Evolutionary conservation across 2,888 invertebrate species (phyloP), one percentile per base, ranked within the genome.

Genomic region (Patella pellucida): DNA sequence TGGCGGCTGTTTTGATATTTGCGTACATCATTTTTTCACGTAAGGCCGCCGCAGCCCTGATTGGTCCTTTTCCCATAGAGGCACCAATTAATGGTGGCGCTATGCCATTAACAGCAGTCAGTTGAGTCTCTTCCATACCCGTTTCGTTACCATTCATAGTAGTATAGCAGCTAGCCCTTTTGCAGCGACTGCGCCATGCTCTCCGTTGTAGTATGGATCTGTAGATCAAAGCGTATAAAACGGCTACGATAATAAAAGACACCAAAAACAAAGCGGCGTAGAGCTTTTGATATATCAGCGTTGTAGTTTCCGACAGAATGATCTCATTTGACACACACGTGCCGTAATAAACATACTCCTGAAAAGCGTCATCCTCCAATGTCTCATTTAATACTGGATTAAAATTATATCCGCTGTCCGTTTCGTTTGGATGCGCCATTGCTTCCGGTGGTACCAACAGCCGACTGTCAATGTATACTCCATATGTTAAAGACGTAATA

Each of bases 1-100:
- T 90, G 41, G 85, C 87, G 12, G 90, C 90, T 19, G 90, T 90
- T 72, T 88, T 86, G 68, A 90, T 82, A 79, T 90, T 90, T 15
- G 87, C 87, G 52, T 85, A 84, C 15, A 86, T 79, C 23, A 84
- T 83, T 50, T 84, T 80, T 72, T 86, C 86, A 51, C 85, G 72
- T 71, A 86, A 84, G 56, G 85, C 84, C 67, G 80, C 75, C 68
- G 52, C 79, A 77, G 69, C 76, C 77, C 41, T 75, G 73, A 71
- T 78, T 72, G 62, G 68, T 69, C 68, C 31, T 56, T 67, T 70
- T 74, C 71, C 69, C 69, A 50, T 69, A 52, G 5, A 68, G 16
- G 74, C 71, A 68, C 54, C 72, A 74, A 62, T 51, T 71, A 68
- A 69, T 68, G 67, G 54, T 73, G 69, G 9, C 70, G 62, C 5